A percentile compares a stretch with the other conserved stretches of the same genome.
phyloP scores from a whole-genome alignment of 2,113 vertebrate genomes.

The Vulpes ferrilata region DNA sequence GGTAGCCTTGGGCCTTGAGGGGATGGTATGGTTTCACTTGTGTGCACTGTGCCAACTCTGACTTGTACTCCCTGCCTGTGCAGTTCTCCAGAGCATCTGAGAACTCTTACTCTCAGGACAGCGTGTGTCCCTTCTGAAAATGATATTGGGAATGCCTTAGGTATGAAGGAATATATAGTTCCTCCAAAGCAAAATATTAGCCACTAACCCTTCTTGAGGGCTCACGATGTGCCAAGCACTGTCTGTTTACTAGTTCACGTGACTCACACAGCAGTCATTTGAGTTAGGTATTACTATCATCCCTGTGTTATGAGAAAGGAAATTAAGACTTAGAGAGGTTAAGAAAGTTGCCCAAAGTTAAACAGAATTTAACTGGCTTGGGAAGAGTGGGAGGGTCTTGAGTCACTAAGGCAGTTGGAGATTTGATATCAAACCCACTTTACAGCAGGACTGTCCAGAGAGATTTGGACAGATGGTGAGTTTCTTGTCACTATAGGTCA shows the following conservation, averaged over 20 bases:
- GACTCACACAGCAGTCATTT: not conserved
- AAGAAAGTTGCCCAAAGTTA: not conserved
- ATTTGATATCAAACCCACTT: not conserved
- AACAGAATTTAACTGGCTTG: not conserved
- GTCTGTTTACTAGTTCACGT: not conserved
- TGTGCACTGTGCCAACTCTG: not conserved
- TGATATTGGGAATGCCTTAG: not conserved
- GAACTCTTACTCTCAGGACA: not conserved
- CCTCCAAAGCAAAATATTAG: not conserved
- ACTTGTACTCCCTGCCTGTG: rapidly evolving
- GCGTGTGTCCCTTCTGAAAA: not conserved
- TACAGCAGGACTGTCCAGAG: not conserved
- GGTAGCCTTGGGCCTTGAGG: not conserved
- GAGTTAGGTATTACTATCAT: not conserved
- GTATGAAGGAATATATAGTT: not conserved
- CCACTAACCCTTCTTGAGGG: not conserved
- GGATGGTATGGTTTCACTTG: rapidly evolving
- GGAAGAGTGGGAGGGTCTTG: not conserved
- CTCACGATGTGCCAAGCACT: not conserved
- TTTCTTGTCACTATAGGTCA: not conserved
- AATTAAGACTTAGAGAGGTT: not conserved
- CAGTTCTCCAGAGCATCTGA: not conserved
- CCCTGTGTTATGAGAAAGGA: not conserved
- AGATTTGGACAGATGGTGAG: not conserved
- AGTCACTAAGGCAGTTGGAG: not conserved